Percentiles rank a stretch among this genome's conserved stretches.
Conservation (phyloP, 2,888 invertebrate species). For the Eledona agricola region DNA sequence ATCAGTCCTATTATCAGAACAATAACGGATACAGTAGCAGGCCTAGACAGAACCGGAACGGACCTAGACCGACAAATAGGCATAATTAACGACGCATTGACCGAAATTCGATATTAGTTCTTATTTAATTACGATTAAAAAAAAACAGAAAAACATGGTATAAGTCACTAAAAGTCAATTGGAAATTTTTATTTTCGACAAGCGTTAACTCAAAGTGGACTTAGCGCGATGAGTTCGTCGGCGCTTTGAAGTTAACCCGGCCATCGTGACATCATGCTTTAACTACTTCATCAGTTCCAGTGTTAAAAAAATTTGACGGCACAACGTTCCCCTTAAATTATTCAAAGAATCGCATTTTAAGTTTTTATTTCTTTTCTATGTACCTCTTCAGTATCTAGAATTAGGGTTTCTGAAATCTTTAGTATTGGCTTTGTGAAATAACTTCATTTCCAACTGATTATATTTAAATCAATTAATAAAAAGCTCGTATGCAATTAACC, state of each 20-base stretch:
- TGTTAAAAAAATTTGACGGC: conserved; percentile 12
- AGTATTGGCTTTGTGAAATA: conserved; percentile 26
- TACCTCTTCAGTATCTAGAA: conserved; percentile 35
- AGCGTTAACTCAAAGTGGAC: conserved; percentile 14
- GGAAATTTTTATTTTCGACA: conserved; percentile 12
- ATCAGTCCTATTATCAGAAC: conserved; percentile 57
- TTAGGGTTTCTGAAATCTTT: conserved; percentile 23
- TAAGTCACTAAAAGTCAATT: conserved; percentile 37
- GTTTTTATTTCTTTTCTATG: conserved; percentile 23
- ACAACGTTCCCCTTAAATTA: conserved; percentile 19
- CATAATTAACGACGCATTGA: conserved; percentile 20
- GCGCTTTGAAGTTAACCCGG: conserved; percentile 10
- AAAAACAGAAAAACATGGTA: conserved; percentile 27
- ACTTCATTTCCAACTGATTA: conserved; percentile 22
- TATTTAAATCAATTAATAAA: conserved; percentile 31
- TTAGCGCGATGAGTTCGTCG: conserved; percentile 2
- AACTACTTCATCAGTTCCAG: conserved; percentile 10
- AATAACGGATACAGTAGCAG: conserved; percentile 57
- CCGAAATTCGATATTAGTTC: conserved; percentile 27
- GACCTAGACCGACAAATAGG: conserved; percentile 45
- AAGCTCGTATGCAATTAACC: conserved; percentile 29
- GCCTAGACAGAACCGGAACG: conserved; percentile 53
- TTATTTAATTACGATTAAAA: conserved; percentile 27
- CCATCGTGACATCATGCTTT: conserved; percentile 18
- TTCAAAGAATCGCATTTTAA: conserved; percentile 24